phyloP scores from a whole-genome alignment of 2,113 vertebrate genomes.

The Pterocles gutturalis region DNA sequence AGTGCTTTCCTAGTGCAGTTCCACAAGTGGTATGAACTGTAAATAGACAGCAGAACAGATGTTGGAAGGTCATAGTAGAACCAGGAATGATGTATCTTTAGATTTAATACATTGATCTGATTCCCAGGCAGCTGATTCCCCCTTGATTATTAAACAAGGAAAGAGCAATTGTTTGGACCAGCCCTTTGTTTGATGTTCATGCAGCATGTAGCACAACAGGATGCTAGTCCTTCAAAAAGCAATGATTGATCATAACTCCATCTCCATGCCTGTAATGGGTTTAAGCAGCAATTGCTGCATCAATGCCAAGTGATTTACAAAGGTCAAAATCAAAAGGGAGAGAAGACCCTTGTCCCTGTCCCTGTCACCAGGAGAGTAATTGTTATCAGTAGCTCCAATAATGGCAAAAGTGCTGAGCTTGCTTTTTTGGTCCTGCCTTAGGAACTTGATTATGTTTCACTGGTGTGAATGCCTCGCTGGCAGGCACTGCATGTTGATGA shows the following conservation, averaged over 20 bases:
- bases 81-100: not conserved
- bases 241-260: constrained; percentile 37
- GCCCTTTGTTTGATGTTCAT: not conserved
- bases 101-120: not conserved
- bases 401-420: constrained; percentile 14
- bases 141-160: not conserved
- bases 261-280: not conserved
- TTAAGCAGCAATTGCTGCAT: constrained; percentile 7
- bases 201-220: not conserved
- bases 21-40: not conserved
- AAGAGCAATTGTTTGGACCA: not conserved
- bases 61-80: not conserved
- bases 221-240: constrained; percentile 6
- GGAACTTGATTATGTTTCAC: constrained; percentile 39
- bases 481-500: not conserved
- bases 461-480: not conserved
- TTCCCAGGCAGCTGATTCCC: not conserved
- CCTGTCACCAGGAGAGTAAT: not conserved
- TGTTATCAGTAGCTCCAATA: constrained; percentile 8
- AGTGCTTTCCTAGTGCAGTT: not conserved
- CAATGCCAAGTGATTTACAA: constrained; percentile 17
- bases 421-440: not conserved
- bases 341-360: not conserved
- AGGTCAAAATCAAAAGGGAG: constrained; percentile 40
- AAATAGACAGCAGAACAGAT: not conserved